These are phyloP conservation scores for Leptinotarsa tumamoca DNA, from an alignment of 2,888 invertebrate genomes.

Conservation along the genomic window DNA sequence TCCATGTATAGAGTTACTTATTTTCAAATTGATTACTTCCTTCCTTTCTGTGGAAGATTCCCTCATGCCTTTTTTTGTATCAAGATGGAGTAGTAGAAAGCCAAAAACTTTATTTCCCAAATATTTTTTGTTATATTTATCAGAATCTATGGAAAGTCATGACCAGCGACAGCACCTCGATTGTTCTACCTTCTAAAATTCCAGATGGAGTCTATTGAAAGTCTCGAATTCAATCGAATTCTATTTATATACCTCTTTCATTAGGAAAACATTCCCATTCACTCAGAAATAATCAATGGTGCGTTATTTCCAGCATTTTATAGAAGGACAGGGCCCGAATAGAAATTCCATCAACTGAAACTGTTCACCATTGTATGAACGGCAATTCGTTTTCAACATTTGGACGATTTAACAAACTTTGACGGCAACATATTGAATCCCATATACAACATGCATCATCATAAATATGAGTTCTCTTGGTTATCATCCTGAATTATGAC, in stretches of 20 bases:
- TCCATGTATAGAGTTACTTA: too few species aligned
- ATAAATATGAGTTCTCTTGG: not conserved
- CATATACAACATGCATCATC: not conserved
- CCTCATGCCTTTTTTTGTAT: too few species aligned
- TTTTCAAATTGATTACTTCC: too few species aligned
- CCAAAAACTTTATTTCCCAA: too few species aligned
- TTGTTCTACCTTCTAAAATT: too few species aligned
- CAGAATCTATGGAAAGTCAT: too few species aligned
- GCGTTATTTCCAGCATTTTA: conserved; percentile 32
- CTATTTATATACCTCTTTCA: not conserved
- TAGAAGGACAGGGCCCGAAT: conserved; percentile 7
- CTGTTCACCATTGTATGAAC: conserved; percentile 37
- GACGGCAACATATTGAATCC: not conserved
- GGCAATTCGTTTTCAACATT: conserved; percentile 40
- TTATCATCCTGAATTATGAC: not conserved
- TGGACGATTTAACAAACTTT: conserved; percentile 24
- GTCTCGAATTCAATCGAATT: too few species aligned
- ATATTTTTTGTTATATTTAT: too few species aligned
- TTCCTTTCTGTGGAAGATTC: too few species aligned
- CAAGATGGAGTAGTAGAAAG: too few species aligned
- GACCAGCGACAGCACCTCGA: too few species aligned
- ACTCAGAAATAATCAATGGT: conserved; percentile 29
- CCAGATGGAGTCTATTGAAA: too few species aligned
- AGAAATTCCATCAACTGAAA: conserved; percentile 37
- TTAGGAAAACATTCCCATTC: conserved; percentile 30